Evolutionary conservation across 2,888 invertebrate genomes (phyloP).

Genomic region (Azorinus chamasolen): DNA sequence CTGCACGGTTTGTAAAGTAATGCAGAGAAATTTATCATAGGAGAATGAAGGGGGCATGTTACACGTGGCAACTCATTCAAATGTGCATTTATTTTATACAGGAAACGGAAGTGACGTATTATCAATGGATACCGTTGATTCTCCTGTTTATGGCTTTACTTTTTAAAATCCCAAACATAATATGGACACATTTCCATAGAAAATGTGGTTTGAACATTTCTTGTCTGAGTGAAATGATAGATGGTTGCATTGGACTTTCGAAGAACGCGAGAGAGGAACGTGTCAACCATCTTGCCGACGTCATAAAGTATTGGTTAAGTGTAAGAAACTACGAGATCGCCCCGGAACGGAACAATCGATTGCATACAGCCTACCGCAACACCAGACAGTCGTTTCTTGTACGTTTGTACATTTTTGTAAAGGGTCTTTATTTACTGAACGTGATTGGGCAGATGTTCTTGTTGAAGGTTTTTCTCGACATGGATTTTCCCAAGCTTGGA

Average conservation of each 20-base stretch:
- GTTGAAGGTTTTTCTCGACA: constrained; percentile 64
- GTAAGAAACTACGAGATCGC: constrained; percentile 39
- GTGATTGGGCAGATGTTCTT: constrained; percentile 65
- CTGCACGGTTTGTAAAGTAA: too few species aligned
- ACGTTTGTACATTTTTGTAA: constrained; percentile 63
- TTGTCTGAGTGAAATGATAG: constrained; percentile 46
- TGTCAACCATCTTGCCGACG: constrained; percentile 49
- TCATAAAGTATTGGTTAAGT: constrained; percentile 64
- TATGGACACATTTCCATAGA: constrained; percentile 57
- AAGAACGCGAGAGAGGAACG: constrained; percentile 48
- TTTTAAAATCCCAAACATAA: constrained; percentile 64
- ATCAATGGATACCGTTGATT: constrained; percentile 60
- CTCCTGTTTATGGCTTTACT: constrained; percentile 71
- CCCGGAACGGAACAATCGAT: constrained; percentile 41
- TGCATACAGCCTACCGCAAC: constrained; percentile 52
- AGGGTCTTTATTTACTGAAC: constrained; percentile 57
- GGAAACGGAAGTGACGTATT: constrained; percentile 77
- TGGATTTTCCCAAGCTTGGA: constrained; percentile 54
- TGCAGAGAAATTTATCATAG: too few species aligned
- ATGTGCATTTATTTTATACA: constrained; percentile 3
- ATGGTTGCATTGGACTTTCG: constrained; percentile 35
- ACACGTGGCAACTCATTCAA: too few species aligned
- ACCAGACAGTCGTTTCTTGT: constrained; percentile 62
- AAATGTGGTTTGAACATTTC: constrained; percentile 62
- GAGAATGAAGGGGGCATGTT: too few species aligned